Base-by-base conservation (phyloP, 2,888 invertebrate genomes). In the Callimorpha dominula region DNA sequence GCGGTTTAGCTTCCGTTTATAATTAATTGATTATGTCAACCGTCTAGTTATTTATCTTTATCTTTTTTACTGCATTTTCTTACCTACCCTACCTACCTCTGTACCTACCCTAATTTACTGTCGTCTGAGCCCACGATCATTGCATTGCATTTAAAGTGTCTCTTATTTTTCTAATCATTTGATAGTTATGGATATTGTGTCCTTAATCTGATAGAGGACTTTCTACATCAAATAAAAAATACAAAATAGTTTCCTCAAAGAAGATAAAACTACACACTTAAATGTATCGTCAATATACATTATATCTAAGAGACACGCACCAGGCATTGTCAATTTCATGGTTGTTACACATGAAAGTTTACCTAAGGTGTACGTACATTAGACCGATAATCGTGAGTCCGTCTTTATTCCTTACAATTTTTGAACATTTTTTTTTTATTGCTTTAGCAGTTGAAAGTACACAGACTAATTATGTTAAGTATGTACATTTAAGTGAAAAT, bases 321-420 rank as follows among this genome's bases (percentile, higher is more conserved):
- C 70, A 71, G 49, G 72, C 75, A 76, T 71, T 74, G 82, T 80
- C 71, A 84, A 81, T 79, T 76, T 80, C 79, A 77, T 75, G 78
- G 50, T 73, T 14, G 65, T 31, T 79, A 52, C 68, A 65, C 74
- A 68, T 52, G 31, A 71, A 74, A 80, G 78, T 80, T 70, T 68
- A 71, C 74, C 20, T 75, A 84, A 73, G 67, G 60, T 85, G 86
- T 74, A 86, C 84, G 74, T 52, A 65, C 71, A 81, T 68, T 74
- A 80, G 76, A 79, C 31, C 4, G 65, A 62, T 65, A 46, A 73
- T 52, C 68, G 66, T 65, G 49, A 74, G 81, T 72, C 71, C 78
- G 31, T 83, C 82, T 84, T 83, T 85, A 87, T 88, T 85, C 81
- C 79, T 84, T 81, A 83, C 87, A 85, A 88, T 89, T 90, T 90